These are phyloP conservation scores for Reinhardtius hippoglossoides DNA, from an alignment of 2,113 vertebrate species.

Conservation along the genomic window DNA sequence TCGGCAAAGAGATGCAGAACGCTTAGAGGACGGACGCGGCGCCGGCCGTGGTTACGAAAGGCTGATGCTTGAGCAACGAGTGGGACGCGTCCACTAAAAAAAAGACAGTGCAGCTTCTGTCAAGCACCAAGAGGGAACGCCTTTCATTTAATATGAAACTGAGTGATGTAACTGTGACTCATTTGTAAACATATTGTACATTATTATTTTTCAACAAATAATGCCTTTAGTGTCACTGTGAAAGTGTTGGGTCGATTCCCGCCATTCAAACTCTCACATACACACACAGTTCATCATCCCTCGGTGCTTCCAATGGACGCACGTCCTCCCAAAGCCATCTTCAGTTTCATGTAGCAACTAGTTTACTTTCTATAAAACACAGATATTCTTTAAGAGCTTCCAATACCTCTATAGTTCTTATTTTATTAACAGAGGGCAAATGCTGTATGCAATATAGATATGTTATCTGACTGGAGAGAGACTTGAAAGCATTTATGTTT, in stretches of 20 bases:
- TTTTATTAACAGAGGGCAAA: slow-evolving; percentile 39
- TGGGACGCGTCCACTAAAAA: slow-evolving; percentile 39
- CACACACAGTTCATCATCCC: slow-evolving; percentile 27
- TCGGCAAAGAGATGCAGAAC: slow-evolving; percentile 97
- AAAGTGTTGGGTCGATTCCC: slow-evolving; percentile 42
- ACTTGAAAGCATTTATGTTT: slow-evolving; percentile 25
- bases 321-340: slow-evolving; percentile 4
- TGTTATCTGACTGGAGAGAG: slow-evolving; percentile 15
- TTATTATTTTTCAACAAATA: slow-evolving; percentile 47
- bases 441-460: slow-evolving; percentile 41
- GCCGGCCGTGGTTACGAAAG: slow-evolving; percentile 17
- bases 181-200: slow-evolving; percentile 34
- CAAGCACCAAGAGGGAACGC: slow-evolving; percentile 30
- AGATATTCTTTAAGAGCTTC: slow-evolving; percentile 51
- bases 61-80: slow-evolving; percentile 71
- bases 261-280: slow-evolving; percentile 25
- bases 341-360: slow-evolving; percentile 49
- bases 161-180: slow-evolving; percentile 36
- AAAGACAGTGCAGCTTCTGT: slow-evolving; percentile 30
- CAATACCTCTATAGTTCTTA: slow-evolving; percentile 40
- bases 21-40: slow-evolving; percentile 76
- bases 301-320: slow-evolving; percentile 43
- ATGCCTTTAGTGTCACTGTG: slow-evolving; percentile 67
- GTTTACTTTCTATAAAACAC: slow-evolving; percentile 26
- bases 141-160: slow-evolving; percentile 45